Base-by-base conservation (phyloP, 1,140 invertebrate genomes). In the Mercenaria mercenaria region DNA sequence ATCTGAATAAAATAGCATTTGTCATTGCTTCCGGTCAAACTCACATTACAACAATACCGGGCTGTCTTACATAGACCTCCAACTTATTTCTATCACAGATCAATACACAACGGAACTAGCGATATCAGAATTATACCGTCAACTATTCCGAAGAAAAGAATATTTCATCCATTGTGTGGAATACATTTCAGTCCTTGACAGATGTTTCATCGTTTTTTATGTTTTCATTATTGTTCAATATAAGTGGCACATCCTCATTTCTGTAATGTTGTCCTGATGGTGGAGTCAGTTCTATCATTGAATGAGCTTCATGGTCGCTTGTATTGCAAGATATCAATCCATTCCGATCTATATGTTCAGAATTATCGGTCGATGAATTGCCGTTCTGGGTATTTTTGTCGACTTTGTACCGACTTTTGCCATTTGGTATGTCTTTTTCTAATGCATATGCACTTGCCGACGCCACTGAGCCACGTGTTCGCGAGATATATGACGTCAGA, bases 401-500 rank as follows among this genome's bases (percentile, higher is more conserved):
- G 15, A 11, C 47, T 29, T 76, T 41, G 47, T 34, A 29, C 11
- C 26, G 6, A 4, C 6, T 26, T 59, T 80, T 88, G 13, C 85
- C 85, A 67, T 88, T 88, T 77, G 43, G 50, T 50, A 23, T 23
- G 52, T 88, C 76, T 80, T 43, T 77, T 23, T 69, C 80, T 13
- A 56, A 26, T 20, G n/a, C 72, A 23, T 52, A 81, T n/a, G 83
- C 69, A 82, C 59, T 59, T 39, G 88, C 74, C 6, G 77, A 82
- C 34, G 61, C 88, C 4, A 72, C 59, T 20, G 88, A 89, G 18
- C 32, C 77, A 39, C 80, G 88, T n/a, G 47, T 11, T 8, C 37
- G 23, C 11, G 88, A 89, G 3, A 83, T 41, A 64, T 43, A 89
- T 59, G 88, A 83, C 43, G 81, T 84, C 88, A 89, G 43, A 11